Base-by-base conservation (phyloP, 2,888 invertebrate genomes). In the Thera obeliscata region DNA sequence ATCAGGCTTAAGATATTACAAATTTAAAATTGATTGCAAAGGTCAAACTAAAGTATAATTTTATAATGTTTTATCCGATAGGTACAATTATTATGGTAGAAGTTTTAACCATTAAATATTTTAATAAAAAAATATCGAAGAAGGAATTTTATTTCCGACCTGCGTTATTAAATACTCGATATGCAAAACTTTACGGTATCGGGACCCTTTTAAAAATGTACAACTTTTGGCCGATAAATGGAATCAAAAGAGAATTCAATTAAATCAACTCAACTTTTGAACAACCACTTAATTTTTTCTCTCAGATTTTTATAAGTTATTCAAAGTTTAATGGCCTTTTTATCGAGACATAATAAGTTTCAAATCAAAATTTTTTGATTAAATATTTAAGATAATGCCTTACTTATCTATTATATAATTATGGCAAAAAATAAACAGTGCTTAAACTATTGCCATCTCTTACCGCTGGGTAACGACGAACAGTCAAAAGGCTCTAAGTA, bases 221-320 rank as follows among this genome's bases (percentile, higher is more conserved):
- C 11, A 74, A 71, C 68, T 70, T 73, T 73, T 73, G 64, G 4
- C 61, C 60, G 61, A 70, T 70, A 70, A 71, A 71, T 69, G 70
- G 61, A 70, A 70, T 69, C 72, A 71, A 75, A 71, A 64, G 71
- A 67, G 63, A 72, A 73, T 72, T 73, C 69, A 73, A 70, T 73
- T 71, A 74, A 70, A 66, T 71, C 49, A 58, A 67, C 66, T 69
- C 52, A 66, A 70, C 66, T 70, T 71, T 71, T 61, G 52, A 70
- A 74, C 63, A 72, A 73, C 71, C 62, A 66, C 63, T 12, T 54
- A 55, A 59, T 69, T 70, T 22, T 67, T 70, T 69, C 61, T 66
- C 57, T 48, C 56, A n/a, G 61, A 69, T 69, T 67, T 69, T 59
- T 36, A 57, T 58, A 71, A 66, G 52, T 69, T 67, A 8, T 56